Conservation (phyloP, 2,888 invertebrate species). For the Tolmerus cingulatus region DNA sequence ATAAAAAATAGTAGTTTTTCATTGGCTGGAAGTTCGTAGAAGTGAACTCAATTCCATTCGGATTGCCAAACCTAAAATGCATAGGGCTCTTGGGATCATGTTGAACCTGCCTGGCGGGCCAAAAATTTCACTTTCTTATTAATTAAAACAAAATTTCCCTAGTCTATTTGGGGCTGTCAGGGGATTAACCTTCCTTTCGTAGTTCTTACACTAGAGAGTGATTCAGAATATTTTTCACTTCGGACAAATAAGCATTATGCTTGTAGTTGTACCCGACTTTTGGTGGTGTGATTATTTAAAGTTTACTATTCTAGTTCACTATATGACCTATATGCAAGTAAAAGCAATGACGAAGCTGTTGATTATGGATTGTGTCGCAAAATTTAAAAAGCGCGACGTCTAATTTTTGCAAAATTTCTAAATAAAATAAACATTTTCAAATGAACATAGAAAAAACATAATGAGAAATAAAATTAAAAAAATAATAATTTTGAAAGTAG, state of each 20-base stretch:
- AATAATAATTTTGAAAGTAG: not conserved
- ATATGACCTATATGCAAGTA: constrained; percentile 39
- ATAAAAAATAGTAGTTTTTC: not conserved
- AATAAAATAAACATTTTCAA: not conserved
- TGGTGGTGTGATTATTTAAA: not conserved
- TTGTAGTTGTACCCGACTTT: not conserved
- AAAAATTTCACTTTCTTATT: constrained; percentile 4
- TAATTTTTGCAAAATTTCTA: not conserved
- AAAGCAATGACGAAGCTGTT: constrained; percentile 42
- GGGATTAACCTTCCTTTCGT: not conserved
- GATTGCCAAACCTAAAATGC: constrained; percentile 6
- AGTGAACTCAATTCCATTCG: not conserved
- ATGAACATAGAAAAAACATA: not conserved
- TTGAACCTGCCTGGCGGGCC: not conserved
- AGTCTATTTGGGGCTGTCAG: not conserved
- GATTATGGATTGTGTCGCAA: constrained; percentile 30
- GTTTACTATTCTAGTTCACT: not conserved
- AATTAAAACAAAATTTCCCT: not conserved
- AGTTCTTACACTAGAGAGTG: not conserved
- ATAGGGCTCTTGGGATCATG: not conserved
- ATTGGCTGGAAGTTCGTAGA: not conserved
- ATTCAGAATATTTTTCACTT: constrained; percentile 20
- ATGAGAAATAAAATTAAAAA: not conserved
- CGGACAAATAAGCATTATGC: not conserved
- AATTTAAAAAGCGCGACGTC: constrained; percentile 30